Base-by-base conservation (phyloP, 2,797 vertebrate genomes). In the Sandelia bainsii region DNA sequence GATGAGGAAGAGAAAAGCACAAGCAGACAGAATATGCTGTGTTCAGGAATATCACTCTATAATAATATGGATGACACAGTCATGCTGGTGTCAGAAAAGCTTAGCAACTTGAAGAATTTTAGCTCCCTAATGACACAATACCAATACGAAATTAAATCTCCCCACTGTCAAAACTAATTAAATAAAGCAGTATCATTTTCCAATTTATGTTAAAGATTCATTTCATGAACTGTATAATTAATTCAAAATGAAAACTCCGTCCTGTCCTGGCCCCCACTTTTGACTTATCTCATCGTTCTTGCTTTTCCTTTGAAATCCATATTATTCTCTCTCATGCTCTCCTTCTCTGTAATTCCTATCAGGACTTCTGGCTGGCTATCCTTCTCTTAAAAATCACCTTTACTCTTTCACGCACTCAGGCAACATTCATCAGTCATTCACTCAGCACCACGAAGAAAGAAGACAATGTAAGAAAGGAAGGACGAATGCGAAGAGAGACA, bases 301-400 rank as follows among this genome's bases (percentile, higher is more conserved):
- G 27, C 34, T 12, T 19, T 37, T 9, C 1, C 1, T 62, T 27
- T 58, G 8, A 20, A 4, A 20, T 48, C 8, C 45, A 48, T 8
- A 4, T 19, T 3, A 16, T 16, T 17, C 6, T 16, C 3, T 8
- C 19, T 17, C 23, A 40, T 42, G 29, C 27, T 16, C 19, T 44
- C 12, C 1, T 0, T 67, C 25, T 58, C 7, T 76, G 13, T n/a
- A 39, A 51, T 29, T 34, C 60, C 52, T 42, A 3, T 1, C 51
- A 67, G 58, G 60, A 45, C 45, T 17, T 69, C 20, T 10, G 3
- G 16, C 60, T 49, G 8, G 12, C 27, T 39, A 16, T 57, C 56
- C 34, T 40, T 20, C 51, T 69, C 69, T 80, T 74, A 8, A 9
- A 72, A 77, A 77, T 77, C 50, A 59, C 25, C 60, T 66, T 75